Conservation (phyloP, 1,140 invertebrate genomes). For the Rhopalosiphum padi region DNA sequence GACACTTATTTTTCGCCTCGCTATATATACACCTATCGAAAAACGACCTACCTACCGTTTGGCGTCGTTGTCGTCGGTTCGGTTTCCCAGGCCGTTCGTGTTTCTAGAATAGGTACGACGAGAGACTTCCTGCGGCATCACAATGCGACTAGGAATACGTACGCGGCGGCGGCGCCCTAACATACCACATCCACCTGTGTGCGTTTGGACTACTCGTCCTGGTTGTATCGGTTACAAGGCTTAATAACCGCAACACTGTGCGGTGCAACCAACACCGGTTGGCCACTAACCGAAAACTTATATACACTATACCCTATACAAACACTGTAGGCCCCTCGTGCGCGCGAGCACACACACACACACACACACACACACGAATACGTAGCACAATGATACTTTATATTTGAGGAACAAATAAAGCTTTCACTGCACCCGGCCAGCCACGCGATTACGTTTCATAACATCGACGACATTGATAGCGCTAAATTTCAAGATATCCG, state of each 20-base stretch:
- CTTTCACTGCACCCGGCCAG: slow-evolving; percentile 1
- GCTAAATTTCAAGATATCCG: slow-evolving; percentile 13
- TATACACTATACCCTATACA: background rate
- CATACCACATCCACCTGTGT: slow-evolving; percentile 38
- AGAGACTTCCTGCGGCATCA: slow-evolving; percentile 22
- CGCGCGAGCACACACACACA: no score
- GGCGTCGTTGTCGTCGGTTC: background rate
- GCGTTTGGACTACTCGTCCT: background rate
- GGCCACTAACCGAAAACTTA: slow-evolving; percentile 32
- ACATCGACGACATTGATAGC: slow-evolving; percentile 27
- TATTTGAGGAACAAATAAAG: slow-evolving; percentile 10
- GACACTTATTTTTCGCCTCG: slow-evolving; percentile 24
- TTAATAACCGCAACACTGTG: slow-evolving; percentile 41
- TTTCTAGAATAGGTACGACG: background rate
- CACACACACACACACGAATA: no score
- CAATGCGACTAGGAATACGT: slow-evolving; percentile 1
- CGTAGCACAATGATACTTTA: background rate
- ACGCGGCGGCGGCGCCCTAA: background rate
- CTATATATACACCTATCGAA: background rate
- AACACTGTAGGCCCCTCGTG: background rate
- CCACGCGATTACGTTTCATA: background rate
- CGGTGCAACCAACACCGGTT: slow-evolving; percentile 29
- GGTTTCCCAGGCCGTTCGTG: slow-evolving; percentile 56
- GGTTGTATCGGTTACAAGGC: slow-evolving; percentile 36
- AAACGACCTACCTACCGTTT: slow-evolving; percentile 31